A percentile compares a stretch with the other conserved stretches of the same genome.
These are phyloP conservation scores for Leucopternis melanops DNA, from an alignment of 2,113 vertebrate genomes.

Conservation along the genomic window DNA sequence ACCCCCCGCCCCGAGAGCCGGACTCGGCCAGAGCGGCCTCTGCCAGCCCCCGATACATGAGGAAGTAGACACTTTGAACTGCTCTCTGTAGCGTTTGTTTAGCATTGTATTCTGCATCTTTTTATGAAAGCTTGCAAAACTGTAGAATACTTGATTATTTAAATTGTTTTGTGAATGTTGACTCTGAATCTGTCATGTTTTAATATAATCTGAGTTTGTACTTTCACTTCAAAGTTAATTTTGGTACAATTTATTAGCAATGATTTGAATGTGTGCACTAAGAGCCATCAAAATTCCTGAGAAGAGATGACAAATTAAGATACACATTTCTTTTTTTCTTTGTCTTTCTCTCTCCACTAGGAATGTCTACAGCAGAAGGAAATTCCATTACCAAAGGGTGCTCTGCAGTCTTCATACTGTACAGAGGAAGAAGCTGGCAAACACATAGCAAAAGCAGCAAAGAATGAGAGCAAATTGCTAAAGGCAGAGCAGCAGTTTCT, in stretches of 20 bases:
- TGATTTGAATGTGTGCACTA: background rate
- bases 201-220: too few relatives aligned
- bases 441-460: background rate
- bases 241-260: background rate
- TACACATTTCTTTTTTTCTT: background rate
- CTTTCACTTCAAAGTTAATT: background rate
- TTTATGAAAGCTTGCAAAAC: background rate
- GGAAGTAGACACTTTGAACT: background rate
- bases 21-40: too few relatives aligned
- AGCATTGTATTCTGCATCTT: background rate
- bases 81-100: background rate
- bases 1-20: too few relatives aligned
- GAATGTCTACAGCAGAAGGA: conserved; percentile 65
- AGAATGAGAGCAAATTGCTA: background rate
- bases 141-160: background rate
- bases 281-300: background rate
- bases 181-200: too few relatives aligned
- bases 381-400: conserved; percentile 82
- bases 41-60: background rate
- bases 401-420: conserved; percentile 64
- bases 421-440: background rate
- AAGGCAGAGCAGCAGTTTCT: background rate
- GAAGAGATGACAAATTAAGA: background rate
- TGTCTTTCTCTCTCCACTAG: conserved; percentile 45
- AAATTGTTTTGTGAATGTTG: background rate